A percentile compares a stretch with the other conserved stretches of the same genome.
Evolutionary conservation across 2,113 vertebrate genomes (phyloP).

Genomic region (Tachysurus fulvidraco): DNA sequence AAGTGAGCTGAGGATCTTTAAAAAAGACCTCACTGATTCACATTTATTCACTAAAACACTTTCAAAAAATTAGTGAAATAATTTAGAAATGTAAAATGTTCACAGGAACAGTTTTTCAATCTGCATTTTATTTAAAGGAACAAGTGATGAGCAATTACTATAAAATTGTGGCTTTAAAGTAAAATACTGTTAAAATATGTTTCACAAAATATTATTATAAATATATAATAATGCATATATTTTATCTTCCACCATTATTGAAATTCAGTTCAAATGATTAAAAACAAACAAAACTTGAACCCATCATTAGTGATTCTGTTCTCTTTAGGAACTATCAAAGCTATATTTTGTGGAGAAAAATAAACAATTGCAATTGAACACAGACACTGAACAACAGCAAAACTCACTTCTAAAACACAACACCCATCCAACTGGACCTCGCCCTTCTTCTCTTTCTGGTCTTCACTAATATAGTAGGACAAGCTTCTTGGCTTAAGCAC

Average conservation of each 20-base stretch:
- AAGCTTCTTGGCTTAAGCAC: constrained; percentile 71
- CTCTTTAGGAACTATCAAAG: neutral
- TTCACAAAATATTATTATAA: too few relatives aligned
- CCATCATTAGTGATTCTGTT: neutral
- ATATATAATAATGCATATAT: neutral
- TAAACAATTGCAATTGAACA: neutral
- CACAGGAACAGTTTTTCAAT: neutral
- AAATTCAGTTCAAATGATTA: neutral
- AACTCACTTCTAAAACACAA: constrained; percentile 72
- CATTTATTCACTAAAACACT: neutral
- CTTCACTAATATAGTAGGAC: constrained; percentile 72
- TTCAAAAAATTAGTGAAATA: neutral
- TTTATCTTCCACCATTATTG: neutral
- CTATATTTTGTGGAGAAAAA: neutral
- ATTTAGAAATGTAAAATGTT: neutral
- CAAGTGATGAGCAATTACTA: too few relatives aligned
- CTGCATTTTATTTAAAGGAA: neutral
- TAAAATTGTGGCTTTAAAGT: too few relatives aligned
- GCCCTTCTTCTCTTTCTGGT: constrained; percentile 76
- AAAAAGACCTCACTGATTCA: neutral
- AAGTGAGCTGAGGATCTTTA: neutral
- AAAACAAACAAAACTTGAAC: neutral
- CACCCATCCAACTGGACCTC: constrained; percentile 72
- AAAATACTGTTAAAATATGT: too few relatives aligned
- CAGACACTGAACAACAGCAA: neutral